Evolutionary conservation across 2,888 invertebrate genomes (phyloP).

Genomic region (Calliphora vomitoria): DNA sequence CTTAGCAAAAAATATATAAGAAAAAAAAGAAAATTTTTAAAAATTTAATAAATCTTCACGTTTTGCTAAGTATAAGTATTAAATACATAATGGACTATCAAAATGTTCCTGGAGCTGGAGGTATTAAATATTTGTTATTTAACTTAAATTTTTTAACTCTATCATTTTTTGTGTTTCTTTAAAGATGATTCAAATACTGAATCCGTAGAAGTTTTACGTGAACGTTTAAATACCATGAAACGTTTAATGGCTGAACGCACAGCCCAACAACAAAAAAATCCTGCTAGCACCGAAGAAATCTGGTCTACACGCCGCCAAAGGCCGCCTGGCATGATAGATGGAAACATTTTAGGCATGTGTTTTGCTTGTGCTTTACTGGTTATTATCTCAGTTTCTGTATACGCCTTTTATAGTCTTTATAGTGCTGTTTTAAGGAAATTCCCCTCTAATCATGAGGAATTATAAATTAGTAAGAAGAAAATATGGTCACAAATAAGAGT

Average conservation of each 20-base stretch:
- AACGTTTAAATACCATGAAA: conserved; percentile 92
- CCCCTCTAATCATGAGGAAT: conserved; percentile 91
- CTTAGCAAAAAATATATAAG: conserved; percentile 5
- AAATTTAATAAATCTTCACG: conserved; percentile 17
- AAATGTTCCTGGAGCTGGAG: conserved; percentile 67
- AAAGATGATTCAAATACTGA: conserved; percentile 85
- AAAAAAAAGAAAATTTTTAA: conserved; percentile 19
- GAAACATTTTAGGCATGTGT: conserved; percentile 92
- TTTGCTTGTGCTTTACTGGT: conserved; percentile 91
- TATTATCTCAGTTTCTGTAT: conserved; percentile 92
- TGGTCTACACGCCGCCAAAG: conserved; percentile 83
- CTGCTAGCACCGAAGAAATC: conserved; percentile 83
- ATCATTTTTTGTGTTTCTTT: background rate
- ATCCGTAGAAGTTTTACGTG: conserved; percentile 92
- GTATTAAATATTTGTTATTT: conserved; percentile 14
- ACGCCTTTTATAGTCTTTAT: conserved; percentile 94
- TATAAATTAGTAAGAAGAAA: conserved; percentile 85
- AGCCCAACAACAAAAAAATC: conserved; percentile 84
- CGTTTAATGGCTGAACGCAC: conserved; percentile 90
- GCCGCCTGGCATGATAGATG: conserved; percentile 89
- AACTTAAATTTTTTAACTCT: background rate
- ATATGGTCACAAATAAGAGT: background rate
- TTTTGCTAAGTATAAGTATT: background rate
- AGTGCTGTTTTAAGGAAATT: conserved; percentile 93
- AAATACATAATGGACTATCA: conserved; percentile 61